Base-by-base conservation (phyloP, 2,797 vertebrate species). In the Sebastes miniatus region DNA sequence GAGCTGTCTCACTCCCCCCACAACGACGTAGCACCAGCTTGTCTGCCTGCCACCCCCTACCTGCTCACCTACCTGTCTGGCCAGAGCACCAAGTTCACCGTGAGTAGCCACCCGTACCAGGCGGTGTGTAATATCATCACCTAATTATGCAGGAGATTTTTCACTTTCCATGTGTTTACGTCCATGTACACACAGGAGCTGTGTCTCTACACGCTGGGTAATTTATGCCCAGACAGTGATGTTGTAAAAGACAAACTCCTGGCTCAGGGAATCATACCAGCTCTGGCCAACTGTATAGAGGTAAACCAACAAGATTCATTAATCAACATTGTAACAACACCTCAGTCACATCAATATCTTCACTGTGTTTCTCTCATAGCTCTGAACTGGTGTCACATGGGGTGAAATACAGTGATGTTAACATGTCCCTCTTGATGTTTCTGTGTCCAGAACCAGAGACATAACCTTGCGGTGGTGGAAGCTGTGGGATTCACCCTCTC, bases 171-270 rank as follows among this genome's bases (percentile, higher is more conserved):
- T 61, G 8, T 75, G 22, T 58, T 31, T 14, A 1, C 62, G 25
- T 74, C 71, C n/a, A 14, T 87, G 31, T 79, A 16, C 76, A 78
- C 86, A 82, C 94, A 99, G 99, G 98, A 99, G 90, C 91, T 98
- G 85, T 99, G 98, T 90, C 93, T 99, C 72, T 99, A 99, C 92
- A 98, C 97, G 0, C 91, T 99, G 75, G 99, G 98, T 57, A 99
- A 99, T 88, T 93, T 99, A 47, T 96, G 96, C 0, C 96, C 98
- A 32, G 98, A 98, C 81, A 96, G 95, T 6, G 87, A 96, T 68
- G 86, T 85, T 39, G 95, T 97, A 22, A 96, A 95, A 94, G 96
- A 96, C 67, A 97, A 96, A 71, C 96, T 99, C 25, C 81, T 99
- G 84, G 96, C 96, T 6, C 98, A 99, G 91, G 98, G 98, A 82